Conservation (phyloP, 2,113 vertebrate genomes). For the Thermophis baileyi region DNA sequence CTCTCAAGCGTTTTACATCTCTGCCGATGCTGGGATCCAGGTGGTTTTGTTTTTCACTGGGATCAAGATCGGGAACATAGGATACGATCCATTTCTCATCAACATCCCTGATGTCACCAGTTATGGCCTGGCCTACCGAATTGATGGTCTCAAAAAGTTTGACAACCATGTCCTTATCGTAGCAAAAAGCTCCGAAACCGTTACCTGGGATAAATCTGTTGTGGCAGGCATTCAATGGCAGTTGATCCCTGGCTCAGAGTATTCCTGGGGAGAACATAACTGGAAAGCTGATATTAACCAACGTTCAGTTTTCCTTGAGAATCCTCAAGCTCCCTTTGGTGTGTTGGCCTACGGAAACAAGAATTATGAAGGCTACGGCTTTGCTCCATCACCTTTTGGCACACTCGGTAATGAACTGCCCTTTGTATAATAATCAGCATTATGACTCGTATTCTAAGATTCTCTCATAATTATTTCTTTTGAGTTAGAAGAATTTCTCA, state of each 20-base stretch:
- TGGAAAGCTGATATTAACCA: background rate
- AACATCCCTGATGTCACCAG: conserved; percentile 51
- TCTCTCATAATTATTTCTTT: background rate
- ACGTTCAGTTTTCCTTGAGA: conserved; percentile 40
- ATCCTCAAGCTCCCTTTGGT: conserved; percentile 53
- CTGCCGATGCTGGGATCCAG: conserved; percentile 15
- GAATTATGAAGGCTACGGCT: conserved; percentile 63
- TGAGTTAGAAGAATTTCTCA: background rate
- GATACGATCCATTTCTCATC: conserved; percentile 68
- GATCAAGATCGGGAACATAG: background rate
- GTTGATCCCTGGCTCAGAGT: conserved; percentile 53
- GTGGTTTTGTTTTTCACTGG: conserved; percentile 53
- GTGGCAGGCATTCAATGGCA: conserved; percentile 53
- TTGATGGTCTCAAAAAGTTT: conserved; percentile 56
- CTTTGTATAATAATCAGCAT: background rate
- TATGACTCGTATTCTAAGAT: background rate
- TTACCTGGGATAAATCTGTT: conserved; percentile 31
- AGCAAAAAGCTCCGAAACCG: conserved; percentile 40
- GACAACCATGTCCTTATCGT: conserved; percentile 64
- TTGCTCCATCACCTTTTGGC: conserved; percentile 52
- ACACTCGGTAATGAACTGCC: conserved; percentile 1
- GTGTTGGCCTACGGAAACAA: conserved; percentile 64
- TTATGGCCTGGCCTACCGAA: conserved; percentile 66
- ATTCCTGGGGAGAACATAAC: conserved; percentile 64
- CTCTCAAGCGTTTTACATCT: background rate